Evolutionary conservation across 2,888 invertebrate genomes (phyloP), one percentile per base, ranked within the genome.

Genomic region (Pristionchus fissidentatus): DNA sequence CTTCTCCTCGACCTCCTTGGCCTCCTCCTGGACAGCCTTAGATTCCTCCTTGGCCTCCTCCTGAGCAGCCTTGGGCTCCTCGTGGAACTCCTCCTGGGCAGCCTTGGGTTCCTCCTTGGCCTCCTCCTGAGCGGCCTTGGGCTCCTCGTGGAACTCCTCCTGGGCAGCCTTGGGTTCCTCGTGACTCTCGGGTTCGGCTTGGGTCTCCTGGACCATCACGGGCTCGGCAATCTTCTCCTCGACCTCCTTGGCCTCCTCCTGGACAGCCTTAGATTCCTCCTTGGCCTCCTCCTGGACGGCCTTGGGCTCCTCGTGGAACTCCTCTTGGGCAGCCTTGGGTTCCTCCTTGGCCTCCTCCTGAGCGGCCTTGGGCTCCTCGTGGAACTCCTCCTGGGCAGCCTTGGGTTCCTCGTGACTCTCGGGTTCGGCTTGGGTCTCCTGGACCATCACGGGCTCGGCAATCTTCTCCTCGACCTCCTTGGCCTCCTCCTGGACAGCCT

Each of bases 331-430:
- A n/a, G 32, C 57, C 55, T 79, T 26, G 38, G 26, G n/a, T 57
- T 79, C 57, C 41, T 79, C 57, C 8, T 13, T 8, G 4, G 57
- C 79, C 57, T 79, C 79, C 52, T 77, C 52, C 77, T 77, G n/a
- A n/a, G n/a, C 57, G 57, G 26, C 41, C 57, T 46, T 26, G 35
- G 78, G 52, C n/a, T 78, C 55, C 1, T 32, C 78, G 3, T 52
- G 52, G 7, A 32, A 19, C n/a, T 78, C 78, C 55, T 78, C 32
- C 10, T 46, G 10, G 15, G 46, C 32, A 29, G 57, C 41, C 79
- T 57, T 79, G 38, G 38, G n/a, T 35, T 60, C 80, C 80, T 80
- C 60, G 7, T 38, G 3, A 8, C 32, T 26, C 3, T 3, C 41
- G 0, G 55, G 57, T 10, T 15, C 79, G 7, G 52, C 38, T 2